phyloP scores from a whole-genome alignment of 1,140 invertebrate species.

The Neotoxoptera formosana region DNA sequence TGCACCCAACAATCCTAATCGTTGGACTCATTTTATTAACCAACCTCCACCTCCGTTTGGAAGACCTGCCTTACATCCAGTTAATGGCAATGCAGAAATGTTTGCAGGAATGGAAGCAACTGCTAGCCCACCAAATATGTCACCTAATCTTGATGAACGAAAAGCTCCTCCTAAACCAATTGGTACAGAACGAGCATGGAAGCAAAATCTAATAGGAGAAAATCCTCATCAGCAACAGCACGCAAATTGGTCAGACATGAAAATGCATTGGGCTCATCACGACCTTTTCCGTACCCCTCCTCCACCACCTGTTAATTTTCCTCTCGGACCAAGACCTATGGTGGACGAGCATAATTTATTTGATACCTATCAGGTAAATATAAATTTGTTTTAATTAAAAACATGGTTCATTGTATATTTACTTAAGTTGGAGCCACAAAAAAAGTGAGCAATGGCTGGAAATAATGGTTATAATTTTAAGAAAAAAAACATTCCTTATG shows the following conservation, averaged over 20 bases:
- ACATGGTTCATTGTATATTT: background rate
- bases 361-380: slow-evolving; percentile 40
- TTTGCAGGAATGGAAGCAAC: slow-evolving; percentile 67
- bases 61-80: slow-evolving; percentile 56
- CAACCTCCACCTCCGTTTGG: slow-evolving; percentile 50
- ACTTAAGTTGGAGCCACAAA: background rate
- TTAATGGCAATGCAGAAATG: slow-evolving; percentile 65
- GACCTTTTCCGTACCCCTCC: slow-evolving; percentile 53
- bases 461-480: background rate
- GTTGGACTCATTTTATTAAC: slow-evolving; percentile 53
- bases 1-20: slow-evolving; percentile 42
- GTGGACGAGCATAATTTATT: slow-evolving; percentile 48
- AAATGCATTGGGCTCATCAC: slow-evolving; percentile 55
- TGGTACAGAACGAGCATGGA: slow-evolving; percentile 67
- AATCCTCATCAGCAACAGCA: slow-evolving; percentile 52
- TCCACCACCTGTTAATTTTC: slow-evolving; percentile 49
- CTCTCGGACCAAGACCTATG: slow-evolving; percentile 40
- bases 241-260: slow-evolving; percentile 47
- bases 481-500: background rate
- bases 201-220: slow-evolving; percentile 47
- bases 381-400: background rate
- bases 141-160: slow-evolving; percentile 70
- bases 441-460: background rate
- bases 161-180: slow-evolving; percentile 78
- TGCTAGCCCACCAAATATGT: slow-evolving; percentile 67